Base-by-base conservation (phyloP, 2,113 vertebrate species). In the Hystrix cristata region DNA sequence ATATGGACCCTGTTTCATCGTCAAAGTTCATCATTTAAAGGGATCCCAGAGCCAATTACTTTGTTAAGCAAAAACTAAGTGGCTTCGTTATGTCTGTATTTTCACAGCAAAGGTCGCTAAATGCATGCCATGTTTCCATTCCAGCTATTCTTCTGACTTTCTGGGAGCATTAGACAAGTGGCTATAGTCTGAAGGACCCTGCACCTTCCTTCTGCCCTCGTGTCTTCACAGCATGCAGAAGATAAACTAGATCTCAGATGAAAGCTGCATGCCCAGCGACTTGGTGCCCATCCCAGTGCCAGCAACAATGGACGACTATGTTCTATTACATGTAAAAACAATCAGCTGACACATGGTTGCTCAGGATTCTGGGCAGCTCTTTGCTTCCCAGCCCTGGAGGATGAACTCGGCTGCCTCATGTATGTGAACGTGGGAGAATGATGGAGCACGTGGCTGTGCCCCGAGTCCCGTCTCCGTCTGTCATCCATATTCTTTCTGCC, bases 341-440 rank as follows among this genome's bases (percentile, higher is more conserved):
- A 27, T 6, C 12, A 12, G 2, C 29, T 25, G 69, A 18, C 53
- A 3, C 0, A 46, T 0, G 43, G 59, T 7, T 7, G 60, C 34
- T 15, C 72, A 18, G 87, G 46, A 16, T 53, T 29, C 46, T 80
- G 15, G 90, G 64, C 46, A 13, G 83, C 34, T 51, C 38, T 18
- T 7, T 16, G 71, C 34, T 62, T 27, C 71, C 18, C 4, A 2
- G 83, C 13, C 74, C 95, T 38, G 53, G 59, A 71, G 72, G 29
- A 25, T 2, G 21, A 34, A 21, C 71, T 71, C 3, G 2, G 65
- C n/a, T 29, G 57, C 31, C 65, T 87, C 34, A 0, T 5, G 7
- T 11, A 31, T 34, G 21, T 1, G 57, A 29, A 48, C 1, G 14
- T 9, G 69, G 67, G 59, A 60, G 59, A 18, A 1, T 0, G 84